Evolutionary conservation across 2,113 vertebrate species (phyloP), one percentile per base, ranked within the genome.

Genomic region (Sclerurus mexicanus): DNA sequence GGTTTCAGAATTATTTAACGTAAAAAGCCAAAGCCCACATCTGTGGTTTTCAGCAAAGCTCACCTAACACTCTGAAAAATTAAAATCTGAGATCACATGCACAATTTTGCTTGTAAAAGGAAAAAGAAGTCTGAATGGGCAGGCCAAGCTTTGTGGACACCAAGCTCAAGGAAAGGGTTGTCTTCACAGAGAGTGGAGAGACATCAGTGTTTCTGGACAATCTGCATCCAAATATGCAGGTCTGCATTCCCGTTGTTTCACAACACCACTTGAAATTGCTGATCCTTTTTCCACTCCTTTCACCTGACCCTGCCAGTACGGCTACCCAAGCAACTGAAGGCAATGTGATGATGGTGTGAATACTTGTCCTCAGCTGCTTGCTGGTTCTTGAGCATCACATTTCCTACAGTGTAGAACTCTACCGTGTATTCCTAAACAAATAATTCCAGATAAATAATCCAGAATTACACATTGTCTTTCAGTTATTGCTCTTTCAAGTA

Each of bases 1-100:
- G 3, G 1, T 25, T 75, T 74, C 3, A 0, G 1, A 91, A 55
- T 78, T 47, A 63, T 15, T 30, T 72, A 37, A 25, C 2, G 7
- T 49, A 42, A 81, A 91, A 78, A 81, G 7, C 14, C n/a, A 71
- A 89, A 78, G 6, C 6, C 25, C 14, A 64, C 35, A 42, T 15
- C 11, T 44, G 13, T 5, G 8, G 16, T 75, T 91, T 84, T 75
- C 92, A 85, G 24, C 30, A 84, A 40, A 39, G 21, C 5, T 47
- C 27, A 30, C 10, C 35, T 59, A 66, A 73, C 19, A 50, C 11
- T 49, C 47, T 37, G n/a, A 22, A 77, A 94, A 81, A 20, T 10
- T 44, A 37, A 37, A 78, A 14, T 16, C 50, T 74, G 27, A 59
- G 46, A 59, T 40, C 25, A 52, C 4, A 8, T 3, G 3, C 47